Conservation (phyloP, 2,113 vertebrate species). For the Coturnix japonica region DNA sequence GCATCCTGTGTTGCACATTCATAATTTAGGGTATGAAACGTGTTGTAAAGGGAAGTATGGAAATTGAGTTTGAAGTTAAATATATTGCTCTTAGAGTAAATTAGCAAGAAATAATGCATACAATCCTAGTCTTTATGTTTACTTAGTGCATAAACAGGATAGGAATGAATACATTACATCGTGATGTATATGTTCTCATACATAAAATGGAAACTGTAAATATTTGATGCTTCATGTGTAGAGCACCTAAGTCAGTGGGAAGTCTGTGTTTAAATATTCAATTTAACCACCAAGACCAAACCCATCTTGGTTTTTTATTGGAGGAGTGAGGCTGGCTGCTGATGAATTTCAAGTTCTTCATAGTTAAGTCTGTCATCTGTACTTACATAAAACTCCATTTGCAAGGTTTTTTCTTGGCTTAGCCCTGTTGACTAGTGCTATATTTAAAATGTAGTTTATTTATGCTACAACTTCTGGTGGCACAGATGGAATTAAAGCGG, state of each 20-base stretch:
- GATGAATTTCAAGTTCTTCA: not conserved
- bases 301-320: not conserved
- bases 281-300: not conserved
- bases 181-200: not conserved
- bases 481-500: not conserved
- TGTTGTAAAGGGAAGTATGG: not conserved
- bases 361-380: not conserved
- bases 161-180: not conserved
- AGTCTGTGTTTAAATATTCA: not conserved
- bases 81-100: not conserved
- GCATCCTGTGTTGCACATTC: slow-evolving; percentile 3
- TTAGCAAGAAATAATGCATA: slow-evolving; percentile 8
- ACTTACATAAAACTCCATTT: not conserved
- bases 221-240: not conserved
- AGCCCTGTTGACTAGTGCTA: not conserved
- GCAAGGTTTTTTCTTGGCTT: not conserved
- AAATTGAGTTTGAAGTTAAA: not conserved
- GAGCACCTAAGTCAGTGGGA: not conserved
- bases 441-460: not conserved
- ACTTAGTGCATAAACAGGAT: not conserved
- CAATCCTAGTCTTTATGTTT: slow-evolving; percentile 8
- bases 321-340: not conserved
- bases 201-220: not conserved
- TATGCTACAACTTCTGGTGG: not conserved
- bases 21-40: slow-evolving; percentile 25